Conservation (phyloP, 2,113 vertebrate genomes). For the Xiphorhynchus elegans region DNA sequence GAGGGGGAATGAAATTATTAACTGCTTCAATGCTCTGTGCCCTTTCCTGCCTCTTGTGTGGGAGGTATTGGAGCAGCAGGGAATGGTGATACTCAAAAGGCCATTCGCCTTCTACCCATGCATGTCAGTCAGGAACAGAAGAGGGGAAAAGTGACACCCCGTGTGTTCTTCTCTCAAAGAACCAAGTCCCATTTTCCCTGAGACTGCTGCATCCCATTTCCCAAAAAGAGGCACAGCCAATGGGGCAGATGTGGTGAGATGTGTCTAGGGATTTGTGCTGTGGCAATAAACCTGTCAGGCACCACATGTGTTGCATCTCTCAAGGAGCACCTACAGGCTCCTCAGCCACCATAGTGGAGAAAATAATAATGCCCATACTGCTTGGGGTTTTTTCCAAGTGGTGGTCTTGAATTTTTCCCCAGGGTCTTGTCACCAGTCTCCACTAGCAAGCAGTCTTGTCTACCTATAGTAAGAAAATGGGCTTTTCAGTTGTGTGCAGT, state of each 20-base stretch:
- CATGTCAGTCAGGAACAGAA: background rate
- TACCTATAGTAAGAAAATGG: fast-evolving
- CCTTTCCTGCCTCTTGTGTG: background rate
- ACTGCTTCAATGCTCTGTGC: background rate
- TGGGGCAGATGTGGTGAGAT: background rate
- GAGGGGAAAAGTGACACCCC: background rate
- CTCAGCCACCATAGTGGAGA: background rate
- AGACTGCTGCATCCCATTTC: background rate
- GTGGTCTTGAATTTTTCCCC: background rate
- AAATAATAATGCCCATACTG: background rate
- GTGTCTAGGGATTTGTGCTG: background rate
- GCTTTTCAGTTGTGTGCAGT: background rate
- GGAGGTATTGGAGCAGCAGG: background rate
- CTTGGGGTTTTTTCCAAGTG: background rate
- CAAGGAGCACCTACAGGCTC: background rate
- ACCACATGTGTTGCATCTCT: background rate
- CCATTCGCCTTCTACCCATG: background rate
- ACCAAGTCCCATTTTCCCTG: background rate
- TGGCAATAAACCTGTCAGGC: background rate
- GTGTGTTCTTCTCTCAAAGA: background rate
- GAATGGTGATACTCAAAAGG: background rate
- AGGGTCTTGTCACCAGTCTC: background rate
- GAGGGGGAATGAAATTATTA: background rate
- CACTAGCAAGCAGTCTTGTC: background rate
- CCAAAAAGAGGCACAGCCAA: background rate